Evolutionary conservation across 2,797 vertebrate species (phyloP).

Genomic region (Microtus obscurus): DNA sequence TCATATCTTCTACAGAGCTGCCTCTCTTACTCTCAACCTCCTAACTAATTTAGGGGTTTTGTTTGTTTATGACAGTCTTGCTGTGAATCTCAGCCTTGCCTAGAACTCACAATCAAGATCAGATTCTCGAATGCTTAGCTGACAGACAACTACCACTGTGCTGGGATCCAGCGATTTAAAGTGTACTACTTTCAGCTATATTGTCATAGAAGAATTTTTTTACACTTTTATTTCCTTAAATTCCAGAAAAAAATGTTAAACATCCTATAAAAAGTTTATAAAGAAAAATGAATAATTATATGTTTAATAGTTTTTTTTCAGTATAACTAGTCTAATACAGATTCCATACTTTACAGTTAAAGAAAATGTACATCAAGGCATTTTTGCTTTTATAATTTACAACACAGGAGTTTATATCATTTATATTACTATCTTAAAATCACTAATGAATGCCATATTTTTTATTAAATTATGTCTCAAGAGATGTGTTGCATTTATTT

Average conservation of each 20-base stretch:
- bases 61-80: neutral
- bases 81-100: neutral
- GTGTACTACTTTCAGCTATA: neutral
- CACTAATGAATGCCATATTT: neutral
- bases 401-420: neutral
- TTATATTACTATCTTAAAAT: neutral
- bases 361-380: neutral
- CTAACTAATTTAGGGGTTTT: neutral
- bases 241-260: neutral
- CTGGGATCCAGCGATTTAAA: neutral
- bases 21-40: neutral
- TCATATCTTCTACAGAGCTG: neutral
- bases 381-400: neutral
- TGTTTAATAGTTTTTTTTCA: neutral
- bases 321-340: neutral
- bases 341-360: neutral
- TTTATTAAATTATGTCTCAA: slow-evolving; percentile 21
- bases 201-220: neutral
- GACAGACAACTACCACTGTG: neutral
- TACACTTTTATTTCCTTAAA: neutral
- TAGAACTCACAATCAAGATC: neutral
- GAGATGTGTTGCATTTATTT: neutral
- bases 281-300: slow-evolving; percentile 11
- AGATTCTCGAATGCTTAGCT: neutral
- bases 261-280: neutral